These are phyloP conservation scores for Herminia tarsipennalis DNA, from an alignment of 2,888 invertebrate genomes.

Conservation along the genomic window DNA sequence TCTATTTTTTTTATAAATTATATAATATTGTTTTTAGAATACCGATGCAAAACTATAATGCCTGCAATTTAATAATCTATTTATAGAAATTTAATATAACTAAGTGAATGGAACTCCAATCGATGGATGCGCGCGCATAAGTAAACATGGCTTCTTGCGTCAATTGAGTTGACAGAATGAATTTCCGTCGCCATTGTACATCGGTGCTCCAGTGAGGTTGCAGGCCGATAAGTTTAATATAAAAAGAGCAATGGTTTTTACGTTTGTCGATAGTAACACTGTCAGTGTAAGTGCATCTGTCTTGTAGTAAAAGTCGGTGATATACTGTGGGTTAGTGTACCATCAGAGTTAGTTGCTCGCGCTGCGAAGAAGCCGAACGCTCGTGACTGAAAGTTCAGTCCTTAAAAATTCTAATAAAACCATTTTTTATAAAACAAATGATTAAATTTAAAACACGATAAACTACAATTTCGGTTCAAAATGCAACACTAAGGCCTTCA, in stretches of 20 bases:
- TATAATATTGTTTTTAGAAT: no score
- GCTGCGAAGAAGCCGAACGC: slow-evolving; percentile 9
- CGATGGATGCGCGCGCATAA: slow-evolving; percentile 79
- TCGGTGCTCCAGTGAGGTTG: slow-evolving; percentile 23
- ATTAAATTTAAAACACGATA: no score
- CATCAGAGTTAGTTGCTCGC: slow-evolving; percentile 26
- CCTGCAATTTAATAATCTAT: slow-evolving; percentile 70
- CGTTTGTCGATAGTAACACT: background rate
- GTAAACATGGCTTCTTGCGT: slow-evolving; percentile 62
- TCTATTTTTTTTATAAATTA: no score
- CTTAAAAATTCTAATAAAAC: background rate
- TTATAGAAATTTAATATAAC: slow-evolving; percentile 61
- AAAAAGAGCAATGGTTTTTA: slow-evolving; percentile 13
- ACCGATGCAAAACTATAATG: slow-evolving; percentile 54
- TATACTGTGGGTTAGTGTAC: slow-evolving; percentile 39
- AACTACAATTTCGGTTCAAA: background rate
- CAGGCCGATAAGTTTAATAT: background rate
- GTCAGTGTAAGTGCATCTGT: background rate
- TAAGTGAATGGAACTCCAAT: slow-evolving; percentile 64
- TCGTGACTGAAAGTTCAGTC: background rate
- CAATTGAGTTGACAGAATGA: slow-evolving; percentile 16
- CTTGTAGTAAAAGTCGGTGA: slow-evolving; percentile 9
- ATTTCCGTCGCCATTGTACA: slow-evolving; percentile 27
- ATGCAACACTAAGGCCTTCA: background rate
- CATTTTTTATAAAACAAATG: background rate